Conservation (phyloP, 2,888 invertebrate genomes). For the Lucinisca nassula region DNA sequence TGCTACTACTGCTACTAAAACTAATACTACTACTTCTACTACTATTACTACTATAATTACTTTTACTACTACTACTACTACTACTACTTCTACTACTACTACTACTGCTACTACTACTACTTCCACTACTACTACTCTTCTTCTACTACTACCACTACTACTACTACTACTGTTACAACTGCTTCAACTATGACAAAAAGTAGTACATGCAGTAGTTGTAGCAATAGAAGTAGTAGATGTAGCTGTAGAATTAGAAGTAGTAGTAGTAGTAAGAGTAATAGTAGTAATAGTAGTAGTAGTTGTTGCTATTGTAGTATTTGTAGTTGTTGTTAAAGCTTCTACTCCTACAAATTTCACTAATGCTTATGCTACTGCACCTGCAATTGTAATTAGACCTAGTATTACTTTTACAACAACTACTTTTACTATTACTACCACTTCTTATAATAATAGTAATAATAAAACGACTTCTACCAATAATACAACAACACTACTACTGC, state of each 20-base stretch:
- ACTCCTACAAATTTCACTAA: slow-evolving; percentile 38
- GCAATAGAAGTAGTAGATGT: too few relatives aligned
- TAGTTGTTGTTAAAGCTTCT: slow-evolving; percentile 35
- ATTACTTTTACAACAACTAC: slow-evolving; percentile 34
- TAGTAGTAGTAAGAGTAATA: too few relatives aligned
- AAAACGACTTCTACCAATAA: slow-evolving; percentile 1
- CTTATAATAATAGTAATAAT: slow-evolving; percentile 33
- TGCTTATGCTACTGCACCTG: slow-evolving; percentile 16
- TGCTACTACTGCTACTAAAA: too few relatives aligned
- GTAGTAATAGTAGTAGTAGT: background rate
- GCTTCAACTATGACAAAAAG: too few relatives aligned
- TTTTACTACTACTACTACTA: slow-evolving; percentile 47
- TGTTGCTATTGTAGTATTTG: too few relatives aligned
- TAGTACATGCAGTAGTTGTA: too few relatives aligned
- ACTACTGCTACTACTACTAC: slow-evolving; percentile 32
- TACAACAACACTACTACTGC: slow-evolving; percentile 36
- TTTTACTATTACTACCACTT: slow-evolving; percentile 44
- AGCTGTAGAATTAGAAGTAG: too few relatives aligned
- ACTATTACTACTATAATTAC: slow-evolving; percentile 36
- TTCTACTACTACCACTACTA: slow-evolving; percentile 42
- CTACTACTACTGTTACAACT: slow-evolving; percentile 36
- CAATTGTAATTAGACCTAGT: background rate
- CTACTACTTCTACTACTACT: slow-evolving; percentile 44
- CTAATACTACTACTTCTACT: background rate
- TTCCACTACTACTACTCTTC: slow-evolving; percentile 8